phyloP scores from a whole-genome alignment of 1,140 invertebrate genomes.

The Drosophila parabipectinata region DNA sequence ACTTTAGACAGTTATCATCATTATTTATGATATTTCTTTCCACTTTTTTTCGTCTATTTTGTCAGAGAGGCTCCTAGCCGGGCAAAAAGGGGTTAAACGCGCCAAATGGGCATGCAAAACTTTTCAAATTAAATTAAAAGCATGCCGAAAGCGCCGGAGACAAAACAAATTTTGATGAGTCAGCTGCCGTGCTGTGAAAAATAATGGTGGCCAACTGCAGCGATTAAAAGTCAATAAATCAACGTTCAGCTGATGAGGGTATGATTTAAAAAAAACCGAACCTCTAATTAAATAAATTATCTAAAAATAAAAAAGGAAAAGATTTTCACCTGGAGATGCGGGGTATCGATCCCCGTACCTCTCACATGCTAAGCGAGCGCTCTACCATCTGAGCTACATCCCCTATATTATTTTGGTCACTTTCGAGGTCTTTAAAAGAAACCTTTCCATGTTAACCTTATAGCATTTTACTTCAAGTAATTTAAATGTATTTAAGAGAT shows the following conservation, averaged over 20 bases:
- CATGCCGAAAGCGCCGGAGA: constrained; percentile 61
- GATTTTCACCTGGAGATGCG: constrained; percentile 84
- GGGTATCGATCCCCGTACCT: constrained; percentile 92
- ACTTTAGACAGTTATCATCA: constrained; percentile 77
- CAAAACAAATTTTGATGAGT: constrained; percentile 79
- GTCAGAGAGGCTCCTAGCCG: not conserved
- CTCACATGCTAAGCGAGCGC: constrained; percentile 93
- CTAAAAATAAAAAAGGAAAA: constrained; percentile 32
- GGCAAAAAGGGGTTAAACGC: constrained; percentile 72
- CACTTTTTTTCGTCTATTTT: constrained; percentile 44
- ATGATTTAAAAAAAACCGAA: constrained; percentile 1
- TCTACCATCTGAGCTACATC: constrained; percentile 92
- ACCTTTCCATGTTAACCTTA: not conserved
- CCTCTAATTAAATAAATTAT: constrained; percentile 54
- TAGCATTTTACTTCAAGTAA: not conserved
- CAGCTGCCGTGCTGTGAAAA: constrained; percentile 60
- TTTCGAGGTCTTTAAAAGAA: constrained; percentile 21
- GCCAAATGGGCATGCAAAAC: constrained; percentile 79
- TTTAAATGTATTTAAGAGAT: not conserved
- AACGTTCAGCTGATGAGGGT: constrained; percentile 67
- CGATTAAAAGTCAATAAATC: constrained; percentile 81
- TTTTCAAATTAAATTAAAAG: constrained; percentile 83
- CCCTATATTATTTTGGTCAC: constrained; percentile 4
- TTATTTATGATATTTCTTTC: constrained; percentile 75
- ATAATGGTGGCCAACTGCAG: constrained; percentile 44